phyloP scores from a whole-genome alignment of 2,888 invertebrate genomes.

The Octodonta nipae region DNA sequence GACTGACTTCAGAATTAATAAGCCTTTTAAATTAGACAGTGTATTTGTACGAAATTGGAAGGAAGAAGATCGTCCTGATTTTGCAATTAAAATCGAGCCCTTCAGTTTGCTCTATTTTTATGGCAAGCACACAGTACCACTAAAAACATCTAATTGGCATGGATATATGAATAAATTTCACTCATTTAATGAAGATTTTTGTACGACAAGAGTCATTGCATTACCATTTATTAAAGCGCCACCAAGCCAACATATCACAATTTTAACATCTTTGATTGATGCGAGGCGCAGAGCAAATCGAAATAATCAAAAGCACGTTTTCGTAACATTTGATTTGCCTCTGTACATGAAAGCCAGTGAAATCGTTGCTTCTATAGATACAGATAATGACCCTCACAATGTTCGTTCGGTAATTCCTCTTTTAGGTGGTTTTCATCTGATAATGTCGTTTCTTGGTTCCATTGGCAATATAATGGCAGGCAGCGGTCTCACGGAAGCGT shows the following conservation, averaged over 20 bases:
- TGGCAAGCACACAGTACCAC: not conserved
- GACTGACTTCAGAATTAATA: not conserved
- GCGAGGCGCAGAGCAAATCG: not conserved
- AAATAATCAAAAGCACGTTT: conserved; percentile 1
- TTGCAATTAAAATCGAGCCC: not conserved
- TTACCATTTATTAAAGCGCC: conserved; percentile 3
- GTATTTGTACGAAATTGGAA: not conserved
- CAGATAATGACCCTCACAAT: not conserved
- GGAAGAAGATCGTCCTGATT: not conserved
- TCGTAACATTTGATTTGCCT: conserved; percentile 3
- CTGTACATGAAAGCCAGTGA: not conserved
- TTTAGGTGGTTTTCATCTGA: conserved; percentile 2
- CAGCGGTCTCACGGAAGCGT: conserved; percentile 17
- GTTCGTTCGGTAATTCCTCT: not conserved
- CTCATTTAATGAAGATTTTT: not conserved
- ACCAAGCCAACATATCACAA: not conserved
- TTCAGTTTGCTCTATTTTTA: not conserved
- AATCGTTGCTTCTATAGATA: conserved; percentile 1
- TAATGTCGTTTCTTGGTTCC: not conserved
- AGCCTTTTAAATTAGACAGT: conserved; percentile 1
- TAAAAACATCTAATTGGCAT: not conserved
- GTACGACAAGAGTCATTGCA: conserved; percentile 1
- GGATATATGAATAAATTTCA: not conserved
- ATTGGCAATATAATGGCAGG: conserved; percentile 16
- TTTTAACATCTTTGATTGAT: conserved; percentile 1